Conservation (phyloP, 2,888 invertebrate genomes). For the Pyrochroa serraticornis region DNA sequence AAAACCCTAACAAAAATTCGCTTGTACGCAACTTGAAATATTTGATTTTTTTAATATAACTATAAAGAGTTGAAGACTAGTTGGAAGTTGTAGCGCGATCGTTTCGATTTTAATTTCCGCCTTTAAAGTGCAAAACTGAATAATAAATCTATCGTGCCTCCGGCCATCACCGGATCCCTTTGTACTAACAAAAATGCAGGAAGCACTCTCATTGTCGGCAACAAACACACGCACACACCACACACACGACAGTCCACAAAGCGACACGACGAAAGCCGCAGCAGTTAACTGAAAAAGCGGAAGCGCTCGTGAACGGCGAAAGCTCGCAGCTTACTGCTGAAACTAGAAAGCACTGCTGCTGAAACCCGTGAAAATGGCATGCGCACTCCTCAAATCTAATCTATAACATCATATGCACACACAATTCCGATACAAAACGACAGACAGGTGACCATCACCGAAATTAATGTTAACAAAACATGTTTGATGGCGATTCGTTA, state of each 20-base stretch:
- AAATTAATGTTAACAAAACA: conserved; percentile 27
- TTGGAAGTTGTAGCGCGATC: background rate
- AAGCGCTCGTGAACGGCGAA: conserved; percentile 41
- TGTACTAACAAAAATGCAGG: background rate
- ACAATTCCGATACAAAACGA: conserved; percentile 43
- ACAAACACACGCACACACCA: conserved; percentile 7
- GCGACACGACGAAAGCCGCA: conserved; percentile 23
- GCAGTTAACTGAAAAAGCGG: conserved; percentile 11
- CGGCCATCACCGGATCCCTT: background rate
- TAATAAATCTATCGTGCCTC: background rate
- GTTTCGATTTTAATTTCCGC: background rate
- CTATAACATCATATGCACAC: conserved; percentile 54
- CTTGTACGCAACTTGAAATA: no score
- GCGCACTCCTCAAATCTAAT: conserved; percentile 56
- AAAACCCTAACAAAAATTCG: no score
- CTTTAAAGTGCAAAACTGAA: background rate
- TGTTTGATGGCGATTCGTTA: conserved; percentile 6
- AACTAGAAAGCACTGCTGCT: conserved; percentile 43
- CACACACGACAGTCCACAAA: conserved; percentile 8
- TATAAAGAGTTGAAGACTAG: no score
- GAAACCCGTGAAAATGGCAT: conserved; percentile 51
- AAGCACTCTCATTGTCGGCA: conserved; percentile 4
- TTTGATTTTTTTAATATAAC: no score
- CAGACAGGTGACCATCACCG: conserved; percentile 31
- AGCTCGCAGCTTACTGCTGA: conserved; percentile 52